These are phyloP conservation scores for Ornithoptera alexandrae DNA, from an alignment of 2,888 invertebrate genomes.

Conservation along the genomic window DNA sequence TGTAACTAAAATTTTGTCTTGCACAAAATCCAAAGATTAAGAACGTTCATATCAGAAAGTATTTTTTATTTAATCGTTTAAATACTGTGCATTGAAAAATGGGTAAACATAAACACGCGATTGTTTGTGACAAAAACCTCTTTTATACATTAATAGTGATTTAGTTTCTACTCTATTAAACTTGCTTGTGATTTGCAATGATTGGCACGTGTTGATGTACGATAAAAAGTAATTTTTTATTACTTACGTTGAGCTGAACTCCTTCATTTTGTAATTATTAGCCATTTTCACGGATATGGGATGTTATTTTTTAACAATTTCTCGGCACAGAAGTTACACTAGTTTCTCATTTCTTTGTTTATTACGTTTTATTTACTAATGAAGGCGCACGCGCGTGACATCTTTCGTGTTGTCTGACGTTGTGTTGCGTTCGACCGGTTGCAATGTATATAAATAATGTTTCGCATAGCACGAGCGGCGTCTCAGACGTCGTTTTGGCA, in stretches of 20 bases:
- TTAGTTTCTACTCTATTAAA: background rate
- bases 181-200: constrained; percentile 4
- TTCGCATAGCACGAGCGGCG: constrained; percentile 32
- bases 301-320: constrained; percentile 24
- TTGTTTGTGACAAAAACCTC: background rate
- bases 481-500: constrained; percentile 38
- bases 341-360: constrained; percentile 32
- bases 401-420: constrained; percentile 50
- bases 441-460: constrained; percentile 49
- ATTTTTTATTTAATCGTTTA: background rate
- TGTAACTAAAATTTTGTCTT: too few relatives aligned
- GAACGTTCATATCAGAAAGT: too few relatives aligned
- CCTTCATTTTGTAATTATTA: constrained; percentile 72
- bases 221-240: constrained; percentile 7
- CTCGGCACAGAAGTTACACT: background rate
- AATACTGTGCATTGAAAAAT: background rate
- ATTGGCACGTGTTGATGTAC: constrained; percentile 8
- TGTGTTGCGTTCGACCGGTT: constrained; percentile 45
- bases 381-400: constrained; percentile 48
- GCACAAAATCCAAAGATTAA: too few relatives aligned
- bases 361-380: constrained; percentile 40
- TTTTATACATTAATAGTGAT: background rate
- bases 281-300: constrained; percentile 53
- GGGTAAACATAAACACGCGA: background rate
- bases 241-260: constrained; percentile 75